phyloP scores from a whole-genome alignment of 2,797 vertebrate species.

The Megaceryle alcyon region DNA sequence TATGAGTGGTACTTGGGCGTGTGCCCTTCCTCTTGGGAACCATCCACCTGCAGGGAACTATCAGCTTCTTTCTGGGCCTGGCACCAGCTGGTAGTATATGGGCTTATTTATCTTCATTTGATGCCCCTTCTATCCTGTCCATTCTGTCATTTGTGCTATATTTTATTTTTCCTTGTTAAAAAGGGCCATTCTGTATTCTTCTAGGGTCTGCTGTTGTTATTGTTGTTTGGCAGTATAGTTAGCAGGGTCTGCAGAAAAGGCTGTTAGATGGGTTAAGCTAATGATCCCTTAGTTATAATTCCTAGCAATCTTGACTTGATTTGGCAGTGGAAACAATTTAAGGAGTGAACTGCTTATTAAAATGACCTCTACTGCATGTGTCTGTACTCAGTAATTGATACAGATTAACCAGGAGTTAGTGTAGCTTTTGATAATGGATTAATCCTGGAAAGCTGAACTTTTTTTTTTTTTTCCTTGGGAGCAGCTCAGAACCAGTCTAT shows the following conservation, averaged over 20 bases:
- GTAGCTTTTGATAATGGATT: constrained; percentile 46
- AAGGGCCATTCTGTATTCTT: not conserved
- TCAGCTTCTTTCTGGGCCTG: not conserved
- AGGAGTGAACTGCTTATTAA: constrained; percentile 27
- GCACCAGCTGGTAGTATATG: not conserved
- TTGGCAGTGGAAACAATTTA: constrained; percentile 45
- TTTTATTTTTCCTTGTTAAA: not conserved
- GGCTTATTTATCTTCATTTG: not conserved
- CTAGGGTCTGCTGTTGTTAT: not conserved
- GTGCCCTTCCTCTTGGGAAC: not conserved
- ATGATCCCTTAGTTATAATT: constrained; percentile 1
- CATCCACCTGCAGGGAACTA: not conserved
- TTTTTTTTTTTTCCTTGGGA: not conserved
- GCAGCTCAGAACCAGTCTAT: not conserved
- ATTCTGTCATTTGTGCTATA: not conserved
- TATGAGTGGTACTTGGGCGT: not conserved
- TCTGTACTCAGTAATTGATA: constrained; percentile 40
- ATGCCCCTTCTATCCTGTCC: not conserved
- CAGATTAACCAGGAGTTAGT: constrained; percentile 44
- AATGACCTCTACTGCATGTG: constrained; percentile 43
- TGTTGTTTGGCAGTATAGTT: not conserved
- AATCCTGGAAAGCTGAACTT: constrained; percentile 33
- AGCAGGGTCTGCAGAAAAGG: constrained; percentile 15
- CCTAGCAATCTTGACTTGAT: not conserved
- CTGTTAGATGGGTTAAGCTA: not conserved